These are phyloP conservation scores for Yponomeuta plumbellus DNA, from an alignment of 2,888 invertebrate genomes.

Conservation along the genomic window DNA sequence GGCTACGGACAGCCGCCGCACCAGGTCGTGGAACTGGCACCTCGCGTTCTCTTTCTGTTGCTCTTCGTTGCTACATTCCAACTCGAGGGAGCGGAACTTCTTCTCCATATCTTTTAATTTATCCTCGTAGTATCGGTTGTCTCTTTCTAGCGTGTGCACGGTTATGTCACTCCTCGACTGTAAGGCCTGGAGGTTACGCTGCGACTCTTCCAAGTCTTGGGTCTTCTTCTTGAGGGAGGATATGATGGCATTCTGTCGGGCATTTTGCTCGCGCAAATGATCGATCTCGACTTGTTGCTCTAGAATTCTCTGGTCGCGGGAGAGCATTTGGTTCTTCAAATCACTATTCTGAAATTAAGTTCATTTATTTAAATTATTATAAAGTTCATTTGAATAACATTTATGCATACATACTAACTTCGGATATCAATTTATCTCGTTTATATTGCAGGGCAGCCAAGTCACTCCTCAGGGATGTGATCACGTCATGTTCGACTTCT, in stretches of 20 bases:
- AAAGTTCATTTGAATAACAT: too few relatives aligned
- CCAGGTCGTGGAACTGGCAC: constrained; percentile 81
- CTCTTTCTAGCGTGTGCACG: constrained; percentile 84
- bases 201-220: constrained; percentile 86
- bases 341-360: constrained; percentile 78
- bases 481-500: constrained; percentile 78
- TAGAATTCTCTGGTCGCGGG: constrained; percentile 82
- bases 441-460: constrained; percentile 90
- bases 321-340: constrained; percentile 81
- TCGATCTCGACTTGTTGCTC: constrained; percentile 89
- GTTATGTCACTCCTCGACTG: constrained; percentile 82
- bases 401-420: constrained; percentile 71
- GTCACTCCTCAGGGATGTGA: constrained; percentile 87
- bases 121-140: constrained; percentile 83
- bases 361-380: not conserved
- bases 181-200: constrained; percentile 79
- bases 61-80: constrained; percentile 83
- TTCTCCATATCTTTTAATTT: constrained; percentile 85
- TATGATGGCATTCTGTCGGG: constrained; percentile 87
- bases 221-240: constrained; percentile 87
- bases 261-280: constrained; percentile 87
- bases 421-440: constrained; percentile 84
- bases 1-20: constrained; percentile 83
- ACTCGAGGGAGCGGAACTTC: constrained; percentile 83
- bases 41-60: constrained; percentile 84